Conservation (phyloP, 2,888 invertebrate genomes). For the Tanytarsus gracilentus region DNA sequence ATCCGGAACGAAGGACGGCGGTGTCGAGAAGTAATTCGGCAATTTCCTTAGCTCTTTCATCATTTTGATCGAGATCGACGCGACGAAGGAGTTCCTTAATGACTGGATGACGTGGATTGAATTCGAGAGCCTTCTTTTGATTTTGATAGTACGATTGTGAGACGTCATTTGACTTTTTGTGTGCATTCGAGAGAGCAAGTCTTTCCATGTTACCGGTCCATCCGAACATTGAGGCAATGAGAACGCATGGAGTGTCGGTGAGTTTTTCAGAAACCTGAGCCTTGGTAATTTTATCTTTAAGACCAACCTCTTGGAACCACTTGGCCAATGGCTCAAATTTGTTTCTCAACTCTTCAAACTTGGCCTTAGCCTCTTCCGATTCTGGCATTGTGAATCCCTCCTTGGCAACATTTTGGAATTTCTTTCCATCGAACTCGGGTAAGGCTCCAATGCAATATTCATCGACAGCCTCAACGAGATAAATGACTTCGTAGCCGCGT, state of each 20-base stretch:
- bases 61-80: slow-evolving; percentile 67
- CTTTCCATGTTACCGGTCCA: slow-evolving; percentile 99
- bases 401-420: slow-evolving; percentile 99
- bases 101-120: slow-evolving; percentile 95
- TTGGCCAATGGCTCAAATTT: slow-evolving; percentile 81
- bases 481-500: slow-evolving; percentile 93
- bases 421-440: slow-evolving; percentile 97
- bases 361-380: slow-evolving; percentile 58
- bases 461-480: slow-evolving; percentile 92
- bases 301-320: slow-evolving; percentile 76
- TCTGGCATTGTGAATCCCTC: slow-evolving; percentile 87
- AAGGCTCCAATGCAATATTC: slow-evolving; percentile 94
- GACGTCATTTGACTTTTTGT: slow-evolving; percentile 89
- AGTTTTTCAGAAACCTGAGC: slow-evolving; percentile 80
- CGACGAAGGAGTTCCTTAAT: slow-evolving; percentile 82
- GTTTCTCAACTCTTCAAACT: slow-evolving; percentile 63
- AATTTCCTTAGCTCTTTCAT: slow-evolving; percentile 69
- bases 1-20: slow-evolving; percentile 91
- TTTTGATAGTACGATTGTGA: slow-evolving; percentile 77
- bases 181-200: slow-evolving; percentile 88
- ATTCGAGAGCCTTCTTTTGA: slow-evolving; percentile 94
- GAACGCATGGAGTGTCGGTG: slow-evolving; percentile 86
- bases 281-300: slow-evolving; percentile 71
- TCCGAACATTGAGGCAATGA: slow-evolving; percentile 93
- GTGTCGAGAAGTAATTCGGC: slow-evolving; percentile 85